Evolutionary conservation across 2,888 invertebrate genomes (phyloP).

Genomic region (Sicus ferrugineus): DNA sequence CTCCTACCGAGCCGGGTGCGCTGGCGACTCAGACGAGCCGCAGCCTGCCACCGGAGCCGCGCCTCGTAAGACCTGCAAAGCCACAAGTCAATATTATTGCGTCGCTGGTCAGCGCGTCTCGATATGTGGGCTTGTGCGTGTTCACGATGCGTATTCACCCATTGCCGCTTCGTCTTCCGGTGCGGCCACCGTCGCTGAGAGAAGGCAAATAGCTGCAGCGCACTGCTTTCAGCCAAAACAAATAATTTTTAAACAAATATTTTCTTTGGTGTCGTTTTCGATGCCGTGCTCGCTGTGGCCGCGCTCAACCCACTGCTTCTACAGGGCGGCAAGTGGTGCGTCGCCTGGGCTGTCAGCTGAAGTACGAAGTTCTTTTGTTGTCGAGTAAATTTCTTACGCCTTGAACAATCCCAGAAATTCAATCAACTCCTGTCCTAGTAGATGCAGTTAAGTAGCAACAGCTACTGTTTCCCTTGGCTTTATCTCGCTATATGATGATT

Average conservation of each 20-base stretch:
- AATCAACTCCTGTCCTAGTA: too few species aligned
- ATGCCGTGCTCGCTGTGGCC: too few species aligned
- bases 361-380: too few species aligned
- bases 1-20: conserved; percentile 44
- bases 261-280: neutral
- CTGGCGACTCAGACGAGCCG: conserved; percentile 32
- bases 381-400: too few species aligned
- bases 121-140: conserved; percentile 20
- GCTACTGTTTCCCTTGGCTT: too few species aligned
- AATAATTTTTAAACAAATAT: conserved; percentile 16
- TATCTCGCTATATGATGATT: too few species aligned
- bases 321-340: too few species aligned
- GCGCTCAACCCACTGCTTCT: too few species aligned
- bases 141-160: conserved; percentile 14
- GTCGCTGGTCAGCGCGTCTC: conserved; percentile 24
- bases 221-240: conserved; percentile 9
- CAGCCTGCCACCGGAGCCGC: neutral
- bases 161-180: conserved; percentile 7
- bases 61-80: conserved; percentile 20
- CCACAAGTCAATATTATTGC: conserved; percentile 39
- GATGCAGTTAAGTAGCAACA: too few species aligned
- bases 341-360: too few species aligned
- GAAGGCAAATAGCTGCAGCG: conserved; percentile 22
- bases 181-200: conserved; percentile 4
- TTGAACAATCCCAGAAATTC: too few species aligned